phyloP scores from a whole-genome alignment of 2,113 vertebrate genomes.

The Caranx melampygus region DNA sequence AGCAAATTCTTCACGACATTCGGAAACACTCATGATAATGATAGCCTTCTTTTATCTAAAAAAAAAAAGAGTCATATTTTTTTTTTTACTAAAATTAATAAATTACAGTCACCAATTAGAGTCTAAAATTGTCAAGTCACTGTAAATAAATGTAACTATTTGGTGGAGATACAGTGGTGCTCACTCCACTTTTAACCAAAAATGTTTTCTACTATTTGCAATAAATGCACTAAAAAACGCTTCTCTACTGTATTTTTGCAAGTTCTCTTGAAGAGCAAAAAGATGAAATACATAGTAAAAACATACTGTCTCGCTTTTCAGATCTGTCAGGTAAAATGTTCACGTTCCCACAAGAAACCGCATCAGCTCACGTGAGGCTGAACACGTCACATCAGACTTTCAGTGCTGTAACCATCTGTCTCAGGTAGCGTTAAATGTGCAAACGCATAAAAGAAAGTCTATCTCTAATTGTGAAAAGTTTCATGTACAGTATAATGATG shows the following conservation, averaged over 20 bases:
- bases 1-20: no score
- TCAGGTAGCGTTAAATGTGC: conserved; percentile 54
- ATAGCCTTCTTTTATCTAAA: no score
- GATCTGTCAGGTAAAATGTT: conserved; percentile 78
- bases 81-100: no score
- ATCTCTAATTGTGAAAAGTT: neutral
- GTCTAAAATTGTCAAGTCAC: no score
- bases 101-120: no score
- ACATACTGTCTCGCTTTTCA: conserved; percentile 14
- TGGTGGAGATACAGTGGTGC: neutral
- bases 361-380: conserved; percentile 51
- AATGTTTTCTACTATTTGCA: neutral
- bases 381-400: neutral
- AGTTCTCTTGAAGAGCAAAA: no score
- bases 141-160: no score
- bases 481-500: neutral
- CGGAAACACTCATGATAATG: no score
- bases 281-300: neutral
- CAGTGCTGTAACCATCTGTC: conserved; percentile 61
- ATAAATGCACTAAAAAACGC: neutral
- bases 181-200: neutral
- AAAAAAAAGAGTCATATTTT: no score
- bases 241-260: no score
- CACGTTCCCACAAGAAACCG: conserved; percentile 63
- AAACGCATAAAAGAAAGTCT: neutral